phyloP scores from a whole-genome alignment of 1,140 invertebrate genomes.

The Aphis craccivora region DNA sequence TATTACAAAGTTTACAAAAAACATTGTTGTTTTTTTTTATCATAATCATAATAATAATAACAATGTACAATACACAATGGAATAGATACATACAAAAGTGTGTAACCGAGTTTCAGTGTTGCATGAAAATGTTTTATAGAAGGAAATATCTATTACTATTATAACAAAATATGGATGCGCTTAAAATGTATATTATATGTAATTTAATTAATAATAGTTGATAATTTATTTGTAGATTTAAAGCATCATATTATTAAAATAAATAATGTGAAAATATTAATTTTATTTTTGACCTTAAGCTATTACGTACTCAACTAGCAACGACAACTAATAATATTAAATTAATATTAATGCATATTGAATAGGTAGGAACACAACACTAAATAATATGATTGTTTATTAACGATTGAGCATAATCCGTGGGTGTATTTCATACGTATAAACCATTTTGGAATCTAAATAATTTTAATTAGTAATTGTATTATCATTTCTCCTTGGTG shows the following conservation, averaged over 20 bases:
- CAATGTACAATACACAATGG: background rate
- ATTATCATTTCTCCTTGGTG: background rate
- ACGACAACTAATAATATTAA: background rate
- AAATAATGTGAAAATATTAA: conserved; percentile 7
- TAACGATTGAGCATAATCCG: background rate
- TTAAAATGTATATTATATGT: background rate
- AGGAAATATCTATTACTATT: background rate
- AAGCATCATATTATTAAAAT: background rate
- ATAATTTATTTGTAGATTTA: background rate
- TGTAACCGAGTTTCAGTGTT: background rate
- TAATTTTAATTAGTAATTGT: background rate
- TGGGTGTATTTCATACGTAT: background rate
- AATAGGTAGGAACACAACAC: background rate
- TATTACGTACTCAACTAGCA: background rate
- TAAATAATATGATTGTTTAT: background rate
- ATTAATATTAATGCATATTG: background rate
- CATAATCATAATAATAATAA: background rate
- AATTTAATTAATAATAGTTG: background rate
- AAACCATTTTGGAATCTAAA: background rate
- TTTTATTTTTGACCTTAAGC: background rate
- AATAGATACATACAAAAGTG: background rate
- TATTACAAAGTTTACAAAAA: background rate
- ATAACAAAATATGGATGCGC: background rate
- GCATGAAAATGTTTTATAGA: background rate
- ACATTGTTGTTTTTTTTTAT: background rate